phyloP scores from a whole-genome alignment of 2,888 invertebrate species.

The Meiosimyza platycephala region DNA sequence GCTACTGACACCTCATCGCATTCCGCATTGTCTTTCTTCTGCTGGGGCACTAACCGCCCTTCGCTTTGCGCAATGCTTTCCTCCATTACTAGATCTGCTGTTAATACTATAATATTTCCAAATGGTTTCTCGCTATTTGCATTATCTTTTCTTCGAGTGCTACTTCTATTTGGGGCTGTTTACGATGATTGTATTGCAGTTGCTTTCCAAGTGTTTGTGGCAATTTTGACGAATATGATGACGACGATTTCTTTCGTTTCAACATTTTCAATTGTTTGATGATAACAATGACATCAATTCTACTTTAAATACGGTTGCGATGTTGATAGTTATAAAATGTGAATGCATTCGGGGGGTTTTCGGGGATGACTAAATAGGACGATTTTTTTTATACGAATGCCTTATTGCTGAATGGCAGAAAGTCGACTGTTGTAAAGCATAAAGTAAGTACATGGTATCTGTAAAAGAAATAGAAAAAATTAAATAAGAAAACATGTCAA shows the following conservation, averaged over 20 bases:
- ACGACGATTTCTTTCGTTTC: constrained; percentile 10
- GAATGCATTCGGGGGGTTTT: not conserved
- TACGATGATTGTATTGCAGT: constrained; percentile 19
- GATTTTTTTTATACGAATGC: not conserved
- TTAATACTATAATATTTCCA: constrained; percentile 39
- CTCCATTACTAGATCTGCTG: constrained; percentile 19
- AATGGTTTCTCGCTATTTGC: constrained; percentile 52
- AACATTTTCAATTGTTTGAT: constrained; percentile 23
- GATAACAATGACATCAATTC: constrained; percentile 9
- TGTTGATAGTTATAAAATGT: not conserved
- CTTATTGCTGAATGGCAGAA: too few relatives aligned
- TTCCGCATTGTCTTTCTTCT: not conserved
- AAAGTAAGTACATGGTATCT: too few relatives aligned
- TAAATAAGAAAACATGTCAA: too few relatives aligned
- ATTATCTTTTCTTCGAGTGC: constrained; percentile 44
- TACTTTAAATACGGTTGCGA: not conserved
- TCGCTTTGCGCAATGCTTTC: not conserved
- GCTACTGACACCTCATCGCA: not conserved
- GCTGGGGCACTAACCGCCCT: constrained; percentile 19
- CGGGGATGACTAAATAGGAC: not conserved
- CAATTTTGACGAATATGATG: too few relatives aligned
- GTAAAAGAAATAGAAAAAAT: too few relatives aligned
- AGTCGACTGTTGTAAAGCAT: too few relatives aligned
- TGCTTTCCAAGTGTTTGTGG: constrained; percentile 13
- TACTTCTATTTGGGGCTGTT: not conserved